Conservation (phyloP, 1,140 invertebrate species). For the Artemia franciscana region DNA sequence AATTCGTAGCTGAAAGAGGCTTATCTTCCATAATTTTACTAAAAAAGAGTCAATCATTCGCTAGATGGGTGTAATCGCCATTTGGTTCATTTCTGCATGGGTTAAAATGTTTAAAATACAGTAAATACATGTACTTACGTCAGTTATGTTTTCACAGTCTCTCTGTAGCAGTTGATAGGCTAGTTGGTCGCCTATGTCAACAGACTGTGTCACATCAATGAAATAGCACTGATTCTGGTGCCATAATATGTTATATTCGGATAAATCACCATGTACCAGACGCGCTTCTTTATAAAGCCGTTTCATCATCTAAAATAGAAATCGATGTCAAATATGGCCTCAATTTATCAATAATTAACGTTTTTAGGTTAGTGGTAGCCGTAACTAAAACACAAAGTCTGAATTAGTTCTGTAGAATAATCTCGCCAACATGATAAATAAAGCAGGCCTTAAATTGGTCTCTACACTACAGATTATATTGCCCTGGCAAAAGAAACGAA, state of each 20-base stretch:
- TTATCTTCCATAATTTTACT: neutral
- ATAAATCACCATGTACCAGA: constrained; percentile 73
- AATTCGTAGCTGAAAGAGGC: too few relatives aligned
- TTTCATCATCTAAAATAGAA: constrained; percentile 35
- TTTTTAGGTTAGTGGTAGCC: too few relatives aligned
- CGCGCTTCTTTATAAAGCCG: constrained; percentile 47
- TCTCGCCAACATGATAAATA: too few relatives aligned
- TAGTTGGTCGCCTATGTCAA: constrained; percentile 54
- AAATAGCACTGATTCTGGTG: constrained; percentile 50
- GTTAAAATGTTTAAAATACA: too few relatives aligned
- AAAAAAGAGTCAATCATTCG: constrained; percentile 2
- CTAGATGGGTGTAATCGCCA: neutral
- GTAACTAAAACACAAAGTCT: too few relatives aligned
- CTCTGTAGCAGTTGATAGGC: constrained; percentile 54
- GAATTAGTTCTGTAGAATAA: too few relatives aligned
- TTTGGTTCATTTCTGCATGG: too few relatives aligned
- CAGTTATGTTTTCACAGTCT: constrained; percentile 52
- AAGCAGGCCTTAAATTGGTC: too few relatives aligned
- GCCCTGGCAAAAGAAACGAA: too few relatives aligned
- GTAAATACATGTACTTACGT: constrained; percentile 27
- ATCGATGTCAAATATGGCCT: neutral
- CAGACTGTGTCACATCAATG: constrained; percentile 74
- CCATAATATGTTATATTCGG: constrained; percentile 76
- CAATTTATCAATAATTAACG: too few relatives aligned
- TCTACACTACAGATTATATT: too few relatives aligned